phyloP scores from a whole-genome alignment of 1,140 invertebrate species.

The Homalodisca vitripennis region DNA sequence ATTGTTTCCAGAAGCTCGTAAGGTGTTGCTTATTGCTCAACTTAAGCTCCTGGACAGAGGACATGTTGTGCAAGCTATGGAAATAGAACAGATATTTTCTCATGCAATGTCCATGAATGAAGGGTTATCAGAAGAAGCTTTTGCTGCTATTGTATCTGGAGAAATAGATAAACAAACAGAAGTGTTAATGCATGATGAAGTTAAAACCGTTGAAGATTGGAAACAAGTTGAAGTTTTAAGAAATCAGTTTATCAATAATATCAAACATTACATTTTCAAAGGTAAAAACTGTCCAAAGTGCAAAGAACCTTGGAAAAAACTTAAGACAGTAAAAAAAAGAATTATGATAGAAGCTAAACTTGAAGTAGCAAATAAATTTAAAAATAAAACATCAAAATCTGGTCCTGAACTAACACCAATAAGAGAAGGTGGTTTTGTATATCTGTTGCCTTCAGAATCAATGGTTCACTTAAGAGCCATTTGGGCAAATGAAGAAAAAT shows the following conservation, averaged over 20 bases:
- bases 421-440: conserved; percentile 45
- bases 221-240: conserved; percentile 46
- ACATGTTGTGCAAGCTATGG: conserved; percentile 66
- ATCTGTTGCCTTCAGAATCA: conserved; percentile 57
- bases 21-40: conserved; percentile 68
- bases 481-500: conserved; percentile 71
- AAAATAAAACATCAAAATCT: conserved; percentile 11
- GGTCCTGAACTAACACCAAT: background rate
- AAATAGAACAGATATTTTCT: conserved; percentile 52
- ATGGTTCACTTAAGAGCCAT: conserved; percentile 71
- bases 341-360: conserved; percentile 41
- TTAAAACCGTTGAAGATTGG: conserved; percentile 48
- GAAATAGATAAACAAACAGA: conserved; percentile 38
- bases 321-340: conserved; percentile 43
- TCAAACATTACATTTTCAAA: conserved; percentile 55
- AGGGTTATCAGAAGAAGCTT: background rate
- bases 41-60: conserved; percentile 74
- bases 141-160: conserved; percentile 41
- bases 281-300: conserved; percentile 64
- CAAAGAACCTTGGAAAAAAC: conserved; percentile 54
- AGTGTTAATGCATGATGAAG: conserved; percentile 47
- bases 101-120: background rate
- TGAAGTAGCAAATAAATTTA: conserved; percentile 38
- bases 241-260: conserved; percentile 56
- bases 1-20: conserved; percentile 61